Conservation (phyloP, 1,140 invertebrate genomes). For the Sinonovacula constricta region DNA sequence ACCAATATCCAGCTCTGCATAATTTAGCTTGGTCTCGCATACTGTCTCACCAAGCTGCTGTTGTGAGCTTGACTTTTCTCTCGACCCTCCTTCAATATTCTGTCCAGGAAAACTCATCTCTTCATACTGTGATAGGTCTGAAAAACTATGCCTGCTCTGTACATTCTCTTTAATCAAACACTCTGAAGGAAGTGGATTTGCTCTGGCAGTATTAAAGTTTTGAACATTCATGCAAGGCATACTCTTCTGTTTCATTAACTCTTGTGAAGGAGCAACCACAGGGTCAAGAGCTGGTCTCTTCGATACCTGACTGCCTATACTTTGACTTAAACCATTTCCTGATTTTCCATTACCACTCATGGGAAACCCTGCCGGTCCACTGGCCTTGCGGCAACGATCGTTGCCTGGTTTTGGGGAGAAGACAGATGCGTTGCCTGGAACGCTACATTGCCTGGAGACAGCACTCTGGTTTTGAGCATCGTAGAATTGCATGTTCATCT, state of each 20-base stretch:
- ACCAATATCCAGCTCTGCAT: constrained; percentile 26
- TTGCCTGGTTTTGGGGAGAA: not conserved
- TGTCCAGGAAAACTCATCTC: constrained; percentile 44
- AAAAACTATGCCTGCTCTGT: constrained; percentile 44
- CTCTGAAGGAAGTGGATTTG: not conserved
- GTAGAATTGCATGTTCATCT: not conserved
- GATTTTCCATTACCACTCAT: not conserved
- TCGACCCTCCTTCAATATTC: not conserved
- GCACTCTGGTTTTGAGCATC: not conserved
- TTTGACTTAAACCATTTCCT: too few relatives aligned
- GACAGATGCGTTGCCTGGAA: not conserved
- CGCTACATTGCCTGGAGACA: constrained; percentile 31
- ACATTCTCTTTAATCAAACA: not conserved
- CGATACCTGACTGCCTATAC: too few relatives aligned
- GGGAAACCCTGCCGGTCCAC: constrained; percentile 9
- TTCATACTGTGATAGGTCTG: constrained; percentile 34
- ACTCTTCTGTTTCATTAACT: constrained; percentile 37
- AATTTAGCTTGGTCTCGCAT: constrained; percentile 17
- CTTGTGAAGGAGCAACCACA: not conserved
- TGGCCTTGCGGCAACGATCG: constrained; percentile 20
- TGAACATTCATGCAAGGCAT: constrained; percentile 49
- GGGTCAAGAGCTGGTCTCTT: constrained; percentile 5
- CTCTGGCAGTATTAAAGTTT: not conserved
- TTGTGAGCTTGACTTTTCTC: constrained; percentile 25
- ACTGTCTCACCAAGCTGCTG: constrained; percentile 12